Evolutionary conservation across 2,797 vertebrate species (phyloP), one percentile per base, ranked within the genome.

Genomic region (Babyrousa celebensis): DNA sequence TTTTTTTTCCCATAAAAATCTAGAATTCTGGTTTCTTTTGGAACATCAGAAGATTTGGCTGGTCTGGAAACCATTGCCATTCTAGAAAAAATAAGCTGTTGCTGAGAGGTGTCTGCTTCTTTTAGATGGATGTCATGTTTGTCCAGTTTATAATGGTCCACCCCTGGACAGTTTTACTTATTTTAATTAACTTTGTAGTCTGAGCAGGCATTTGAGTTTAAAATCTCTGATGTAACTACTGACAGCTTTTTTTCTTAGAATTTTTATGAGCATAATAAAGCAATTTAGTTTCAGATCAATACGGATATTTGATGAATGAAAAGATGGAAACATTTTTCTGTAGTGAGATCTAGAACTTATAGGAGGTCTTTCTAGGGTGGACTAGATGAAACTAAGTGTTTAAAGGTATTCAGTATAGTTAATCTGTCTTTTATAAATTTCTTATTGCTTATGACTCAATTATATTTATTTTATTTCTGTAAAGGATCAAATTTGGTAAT

Each of bases 401-500:
- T 43, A 88, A 54, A 83, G 60, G 6, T 23, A 21, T 84, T 84
- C 36, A 67, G 32, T 65, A 68, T 52, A 74, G 25, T 78, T 90
- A 9, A 60, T 93, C 48, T 88, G 4, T 65, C 21, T 82, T 96
- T 32, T 77, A 25, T 68, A 10, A 43, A 56, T 79, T 88, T 88
- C 62, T 74, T 75, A 74, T 65, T 90, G 17, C 9, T 84, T 74
- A 58, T 79, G 21, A 52, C 1, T 94, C 68, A 85, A 88, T 25
- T 74, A 74, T 77, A 94, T 21, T 82, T 65, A 84, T 20, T 71
- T 94, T 83, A 84, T 96, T 86, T 93, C 29, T 63, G 1, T 79
- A 74, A 77, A 85, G 82, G 12, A 72, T 29, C 15, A 85, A 32
- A 84, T 36, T 63, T 83, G 27, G 4, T 52, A 85, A 74, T 71